Base-by-base conservation (phyloP, 2,113 vertebrate species). In the Halichoeres trimaculatus region DNA sequence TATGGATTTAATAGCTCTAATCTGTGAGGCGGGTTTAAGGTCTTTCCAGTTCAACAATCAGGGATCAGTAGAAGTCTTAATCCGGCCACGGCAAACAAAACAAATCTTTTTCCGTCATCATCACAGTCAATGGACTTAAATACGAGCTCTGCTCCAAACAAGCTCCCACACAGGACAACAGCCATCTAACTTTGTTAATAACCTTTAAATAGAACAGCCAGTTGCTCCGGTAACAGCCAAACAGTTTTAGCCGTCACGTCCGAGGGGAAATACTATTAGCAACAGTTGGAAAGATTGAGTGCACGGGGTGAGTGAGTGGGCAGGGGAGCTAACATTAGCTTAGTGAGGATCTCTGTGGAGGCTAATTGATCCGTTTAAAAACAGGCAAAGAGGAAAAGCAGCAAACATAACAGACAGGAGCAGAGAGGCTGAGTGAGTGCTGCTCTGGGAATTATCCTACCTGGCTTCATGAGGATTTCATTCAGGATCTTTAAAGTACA, bases 351-450 rank as follows among this genome's bases (percentile, higher is more conserved):
- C 78, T 81, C 54, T 61, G 64, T 70, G 77, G 81, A 63, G 58
- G 78, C 57, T 83, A 79, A 88, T 78, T 86, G 78, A 88, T 88
- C 85, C 57, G 24, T 84, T 88, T 83, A 86, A 83, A 76, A 73
- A 63, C 30, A 51, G 65, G 67, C 67, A 52, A 53, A 2, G 34
- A 10, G 64, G 48, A 56, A 72, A 71, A 16, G 53, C 40, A 62
- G 45, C 14, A 63, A 64, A 60, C 48, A 8, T 45, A 26, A 20
- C 24, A 63, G 68, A 69, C 35, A 34, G 36, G 19, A 54, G 66
- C 34, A 50, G 34, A 23, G 48, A 51, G 58, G 65, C 45, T 14
- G 10, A 81, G 60, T 45, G n/a, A 24, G 34, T 47, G 35, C 17
- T 63, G 66, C 55, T 47, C 43, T n/a, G 35, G 47, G 47, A 68